phyloP scores from a whole-genome alignment of 2,113 vertebrate species.

The Melanostigma gelatinosum region DNA sequence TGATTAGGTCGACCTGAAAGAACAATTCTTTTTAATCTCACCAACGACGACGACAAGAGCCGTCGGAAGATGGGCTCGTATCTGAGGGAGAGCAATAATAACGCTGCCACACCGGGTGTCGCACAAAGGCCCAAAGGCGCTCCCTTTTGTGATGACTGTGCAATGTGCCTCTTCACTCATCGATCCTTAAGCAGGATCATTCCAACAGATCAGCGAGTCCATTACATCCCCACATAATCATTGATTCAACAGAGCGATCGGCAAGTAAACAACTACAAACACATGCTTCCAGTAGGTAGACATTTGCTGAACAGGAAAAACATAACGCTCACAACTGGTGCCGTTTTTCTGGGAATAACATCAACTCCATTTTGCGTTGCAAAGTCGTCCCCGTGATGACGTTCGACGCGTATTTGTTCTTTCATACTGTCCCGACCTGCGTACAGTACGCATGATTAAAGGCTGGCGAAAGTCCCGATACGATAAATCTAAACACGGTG shows the following conservation, averaged over 20 bases:
- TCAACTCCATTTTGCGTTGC: neutral
- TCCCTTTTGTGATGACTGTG: slow-evolving; percentile 19
- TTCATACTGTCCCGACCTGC: neutral
- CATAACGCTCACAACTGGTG: neutral
- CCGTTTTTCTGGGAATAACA: slow-evolving; percentile 10
- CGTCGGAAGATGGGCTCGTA: slow-evolving; percentile 16
- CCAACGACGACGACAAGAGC: slow-evolving; percentile 44
- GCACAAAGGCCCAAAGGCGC: neutral
- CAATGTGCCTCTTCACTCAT: slow-evolving; percentile 24
- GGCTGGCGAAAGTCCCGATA: neutral
- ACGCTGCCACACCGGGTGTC: slow-evolving; percentile 5
- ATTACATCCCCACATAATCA: slow-evolving; percentile 6
- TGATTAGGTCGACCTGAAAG: slow-evolving; percentile 70
- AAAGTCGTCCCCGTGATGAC: neutral
- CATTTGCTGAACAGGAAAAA: neutral
- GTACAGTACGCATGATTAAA: slow-evolving; percentile 1
- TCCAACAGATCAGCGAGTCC: slow-evolving; percentile 20
- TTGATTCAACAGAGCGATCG: neutral
- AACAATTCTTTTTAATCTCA: slow-evolving; percentile 58
- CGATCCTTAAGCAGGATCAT: slow-evolving; percentile 12
- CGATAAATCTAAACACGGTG: neutral
- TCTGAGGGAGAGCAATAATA: slow-evolving; percentile 15
- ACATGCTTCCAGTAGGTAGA: neutral
- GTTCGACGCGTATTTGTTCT: neutral
- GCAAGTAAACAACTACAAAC: slow-evolving; percentile 9